These are phyloP conservation scores for Microplitis deprimator DNA, from an alignment of 2,888 invertebrate genomes.

Conservation along the genomic window DNA sequence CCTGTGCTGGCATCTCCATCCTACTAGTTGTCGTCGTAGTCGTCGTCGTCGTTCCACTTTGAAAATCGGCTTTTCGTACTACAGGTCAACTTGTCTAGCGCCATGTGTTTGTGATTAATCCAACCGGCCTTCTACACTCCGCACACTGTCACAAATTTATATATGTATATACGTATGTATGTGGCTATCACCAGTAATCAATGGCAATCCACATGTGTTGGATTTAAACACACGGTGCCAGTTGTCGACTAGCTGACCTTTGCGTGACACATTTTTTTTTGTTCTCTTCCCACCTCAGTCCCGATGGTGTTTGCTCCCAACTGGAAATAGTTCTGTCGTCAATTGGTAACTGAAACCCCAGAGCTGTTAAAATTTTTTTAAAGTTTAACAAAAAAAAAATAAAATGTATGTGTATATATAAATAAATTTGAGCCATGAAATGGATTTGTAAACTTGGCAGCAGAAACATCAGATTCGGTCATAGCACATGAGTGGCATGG, in stretches of 20 bases:
- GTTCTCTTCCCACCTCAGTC: neutral
- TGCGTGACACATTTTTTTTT: conserved; percentile 4
- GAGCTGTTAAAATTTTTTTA: neutral
- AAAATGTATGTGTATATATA: neutral
- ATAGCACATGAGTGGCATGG: neutral
- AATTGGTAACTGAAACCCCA: neutral
- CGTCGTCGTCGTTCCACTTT: conserved; percentile 21
- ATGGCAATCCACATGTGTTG: conserved; percentile 5
- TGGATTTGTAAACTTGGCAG: conserved; percentile 14
- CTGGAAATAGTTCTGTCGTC: conserved; percentile 4
- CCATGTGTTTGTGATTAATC: conserved; percentile 36
- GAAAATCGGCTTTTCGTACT: conserved; percentile 30
- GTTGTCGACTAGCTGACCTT: conserved; percentile 10
- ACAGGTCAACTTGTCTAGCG: neutral
- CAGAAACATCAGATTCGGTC: neutral
- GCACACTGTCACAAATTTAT: neutral
- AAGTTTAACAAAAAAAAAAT: neutral
- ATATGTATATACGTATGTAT: neutral
- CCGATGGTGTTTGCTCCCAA: neutral
- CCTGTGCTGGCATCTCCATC: neutral
- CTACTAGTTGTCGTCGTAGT: conserved; percentile 15
- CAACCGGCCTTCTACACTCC: conserved; percentile 14
- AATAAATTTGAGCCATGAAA: neutral
- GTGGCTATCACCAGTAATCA: conserved; percentile 14
- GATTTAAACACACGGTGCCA: conserved; percentile 13